phyloP scores from a whole-genome alignment of 2,113 vertebrate species.

The Plecotus auritus region DNA sequence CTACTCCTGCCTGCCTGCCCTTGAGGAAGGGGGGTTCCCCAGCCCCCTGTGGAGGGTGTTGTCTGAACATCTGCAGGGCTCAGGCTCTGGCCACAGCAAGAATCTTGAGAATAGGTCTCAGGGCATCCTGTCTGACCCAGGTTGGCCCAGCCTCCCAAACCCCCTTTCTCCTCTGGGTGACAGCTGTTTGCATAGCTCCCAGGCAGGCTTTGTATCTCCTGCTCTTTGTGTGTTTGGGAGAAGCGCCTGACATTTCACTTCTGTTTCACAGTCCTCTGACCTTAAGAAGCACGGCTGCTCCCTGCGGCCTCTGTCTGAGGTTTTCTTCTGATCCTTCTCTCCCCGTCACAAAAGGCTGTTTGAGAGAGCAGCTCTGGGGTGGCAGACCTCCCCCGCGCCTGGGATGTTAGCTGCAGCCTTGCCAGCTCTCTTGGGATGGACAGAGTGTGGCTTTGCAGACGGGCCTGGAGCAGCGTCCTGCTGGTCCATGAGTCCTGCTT shows the following conservation, averaged over 20 bases:
- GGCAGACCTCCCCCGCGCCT: neutral
- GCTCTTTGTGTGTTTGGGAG: constrained; percentile 54
- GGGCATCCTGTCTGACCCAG: constrained; percentile 24
- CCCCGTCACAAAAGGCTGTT: constrained; percentile 18
- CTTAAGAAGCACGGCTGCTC: constrained; percentile 38
- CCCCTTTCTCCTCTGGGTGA: neutral
- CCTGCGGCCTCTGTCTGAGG: neutral
- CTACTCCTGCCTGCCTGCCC: neutral
- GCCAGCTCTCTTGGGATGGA: neutral
- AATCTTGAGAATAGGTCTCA: neutral
- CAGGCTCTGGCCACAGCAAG: neutral
- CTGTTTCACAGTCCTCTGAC: constrained; percentile 53
- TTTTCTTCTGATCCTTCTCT: constrained; percentile 38
- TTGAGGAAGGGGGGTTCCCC: neutral
- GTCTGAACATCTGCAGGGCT: constrained; percentile 22
- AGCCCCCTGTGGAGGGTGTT: neutral
- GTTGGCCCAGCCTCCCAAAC: constrained; percentile 7
- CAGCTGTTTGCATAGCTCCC: constrained; percentile 43
- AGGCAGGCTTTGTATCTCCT: constrained; percentile 38
- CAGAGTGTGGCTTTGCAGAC: neutral
- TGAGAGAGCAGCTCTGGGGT: neutral
- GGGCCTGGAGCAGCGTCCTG: fast-evolving
- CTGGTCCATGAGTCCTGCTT: neutral
- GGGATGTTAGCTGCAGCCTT: neutral
- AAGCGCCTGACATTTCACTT: constrained; percentile 52